phyloP scores from a whole-genome alignment of 2,888 invertebrate species.

The Sinodicranocentrus sp. region DNA sequence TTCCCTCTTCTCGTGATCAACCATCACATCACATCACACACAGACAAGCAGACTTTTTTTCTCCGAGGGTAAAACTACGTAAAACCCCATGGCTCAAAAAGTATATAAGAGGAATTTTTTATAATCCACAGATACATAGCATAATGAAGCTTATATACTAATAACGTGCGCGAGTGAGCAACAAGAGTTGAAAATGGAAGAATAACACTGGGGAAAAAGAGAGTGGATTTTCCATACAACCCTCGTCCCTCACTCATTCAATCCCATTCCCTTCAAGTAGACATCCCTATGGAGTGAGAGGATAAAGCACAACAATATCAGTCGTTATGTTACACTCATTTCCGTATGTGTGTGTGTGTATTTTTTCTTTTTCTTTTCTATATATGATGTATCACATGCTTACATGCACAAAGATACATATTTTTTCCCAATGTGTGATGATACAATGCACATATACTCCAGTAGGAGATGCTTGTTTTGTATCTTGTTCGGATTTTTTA shows the following conservation, averaged over 20 bases:
- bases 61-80: too few species aligned
- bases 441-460: too few species aligned
- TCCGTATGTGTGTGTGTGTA: conserved; percentile 50
- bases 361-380: conserved; percentile 11
- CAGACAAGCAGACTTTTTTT: too few species aligned
- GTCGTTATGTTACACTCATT: conserved; percentile 49
- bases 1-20: conserved; percentile 52
- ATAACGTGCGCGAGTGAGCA: not conserved
- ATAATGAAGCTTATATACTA: conserved; percentile 14
- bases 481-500: too few species aligned
- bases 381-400: not conserved
- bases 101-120: too few species aligned
- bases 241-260: conserved; percentile 53
- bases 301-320: conserved; percentile 55
- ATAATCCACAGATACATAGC: not conserved
- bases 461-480: too few species aligned
- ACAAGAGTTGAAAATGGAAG: conserved; percentile 42
- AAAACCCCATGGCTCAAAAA: too few species aligned
- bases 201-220: conserved; percentile 58
- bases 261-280: conserved; percentile 63
- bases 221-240: conserved; percentile 1
- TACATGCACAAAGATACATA: too few species aligned
- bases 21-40: conserved; percentile 39
- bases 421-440: too few species aligned
- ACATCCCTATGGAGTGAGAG: conserved; percentile 53